Evolutionary conservation across 37 sponge, comb jelly and placozoan species (phyloP), one percentile per base, ranked within the genome.

Genomic region (Mnemiopsis leidyi): DNA sequence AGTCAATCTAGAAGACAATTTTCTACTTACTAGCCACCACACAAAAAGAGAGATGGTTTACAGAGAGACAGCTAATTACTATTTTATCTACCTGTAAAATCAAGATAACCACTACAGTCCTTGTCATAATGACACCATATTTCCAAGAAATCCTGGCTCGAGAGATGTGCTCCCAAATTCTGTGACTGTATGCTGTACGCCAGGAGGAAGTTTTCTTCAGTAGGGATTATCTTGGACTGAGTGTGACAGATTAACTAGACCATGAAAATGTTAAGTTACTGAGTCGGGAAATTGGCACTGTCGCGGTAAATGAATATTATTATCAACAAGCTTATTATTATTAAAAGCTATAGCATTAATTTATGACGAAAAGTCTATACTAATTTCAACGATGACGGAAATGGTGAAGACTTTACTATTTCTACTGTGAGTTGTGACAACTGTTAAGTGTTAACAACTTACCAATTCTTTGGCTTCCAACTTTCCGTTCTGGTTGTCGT

Each of bases 191-290:
- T 85, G 61, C 90, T 85, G 90, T 85, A 85, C n/a, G n/a, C 32
- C 21, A 85, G 90, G 61, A 85, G 61, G 90, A 85, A 85, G 61
- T 85, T 85, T 61, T 85, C 90, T 39, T 85, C 90, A 5, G 90
- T 85, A 0, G 90, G 90, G 29, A 85, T 85, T 23, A 85, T 85
- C 90, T 85, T 85, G 28, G 90, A 85, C 90, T 85, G 90, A 28
- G 61, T 24, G 32, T 39, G 61, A 39, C 0, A 1, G 90, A 40
- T 71, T n/a, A n/a, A n/a, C n/a, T n/a, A n/a, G n/a, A n/a, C n/a
- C n/a, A n/a, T n/a, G n/a, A n/a, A n/a, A n/a, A n/a, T n/a, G n/a
- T n/a, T n/a, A n/a, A n/a, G n/a, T n/a, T n/a, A n/a, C n/a, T n/a
- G 18, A 61, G 68, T 61, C 18, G 68, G 18, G 68, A 61, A 61